phyloP scores from a whole-genome alignment of 2,113 vertebrate genomes.

The Oreocharis arfaki region DNA sequence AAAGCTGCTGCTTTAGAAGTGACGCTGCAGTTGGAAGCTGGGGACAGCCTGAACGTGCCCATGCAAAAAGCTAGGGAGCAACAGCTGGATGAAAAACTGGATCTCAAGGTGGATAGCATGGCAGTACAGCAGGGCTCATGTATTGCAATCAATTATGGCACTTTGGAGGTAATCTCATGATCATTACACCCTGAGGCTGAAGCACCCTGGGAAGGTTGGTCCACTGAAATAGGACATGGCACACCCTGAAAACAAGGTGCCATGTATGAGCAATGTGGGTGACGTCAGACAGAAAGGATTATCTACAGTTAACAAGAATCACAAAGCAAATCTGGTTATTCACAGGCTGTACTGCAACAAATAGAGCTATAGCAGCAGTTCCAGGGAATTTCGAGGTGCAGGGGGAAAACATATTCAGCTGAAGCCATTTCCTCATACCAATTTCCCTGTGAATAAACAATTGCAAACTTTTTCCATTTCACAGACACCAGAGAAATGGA shows the following conservation, averaged over 20 bases:
- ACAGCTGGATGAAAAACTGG: neutral
- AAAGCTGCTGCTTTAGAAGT: neutral
- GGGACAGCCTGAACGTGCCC: rapidly evolving
- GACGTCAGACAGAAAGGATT: neutral
- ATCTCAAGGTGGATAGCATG: neutral
- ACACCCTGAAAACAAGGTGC: neutral
- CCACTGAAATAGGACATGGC: neutral
- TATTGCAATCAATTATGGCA: neutral
- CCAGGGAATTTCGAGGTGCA: neutral
- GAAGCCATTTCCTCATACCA: neutral
- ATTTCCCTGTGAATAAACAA: neutral
- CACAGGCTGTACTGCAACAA: neutral
- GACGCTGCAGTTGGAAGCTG: neutral
- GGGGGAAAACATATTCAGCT: neutral
- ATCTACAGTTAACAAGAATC: neutral
- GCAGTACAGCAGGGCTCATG: rapidly evolving
- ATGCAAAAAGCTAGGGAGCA: neutral
- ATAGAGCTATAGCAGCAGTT: neutral
- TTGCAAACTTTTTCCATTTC: neutral
- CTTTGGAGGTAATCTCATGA: neutral
- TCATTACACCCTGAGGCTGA: neutral
- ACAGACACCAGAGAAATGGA: neutral
- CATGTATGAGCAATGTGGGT: rapidly evolving
- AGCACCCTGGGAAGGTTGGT: neutral
- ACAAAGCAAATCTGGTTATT: neutral